Base-by-base conservation (phyloP, 2,113 vertebrate genomes). In the Anser brachyrhynchus region DNA sequence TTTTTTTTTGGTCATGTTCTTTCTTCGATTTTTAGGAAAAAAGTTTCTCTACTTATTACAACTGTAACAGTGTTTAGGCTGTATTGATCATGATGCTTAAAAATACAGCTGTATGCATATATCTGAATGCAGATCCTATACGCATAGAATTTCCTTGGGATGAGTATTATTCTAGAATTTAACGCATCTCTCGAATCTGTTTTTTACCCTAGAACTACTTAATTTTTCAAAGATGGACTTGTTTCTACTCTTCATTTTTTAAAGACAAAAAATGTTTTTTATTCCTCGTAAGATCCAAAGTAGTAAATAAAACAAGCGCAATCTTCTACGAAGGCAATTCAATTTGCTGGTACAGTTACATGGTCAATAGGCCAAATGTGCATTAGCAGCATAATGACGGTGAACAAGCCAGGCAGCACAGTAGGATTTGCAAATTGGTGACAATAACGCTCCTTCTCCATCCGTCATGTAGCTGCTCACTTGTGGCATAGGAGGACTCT, bases 291-390 rank as follows among this genome's bases (percentile, higher is more conserved):
- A 88, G 70, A 43, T 39, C 29, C 15, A 2, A 49, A 65, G 5
- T 2, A 13, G 33, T 77, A 61, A 90, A 89, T 44, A n/a, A 73
- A 92, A 20, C 4, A 13, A 54, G 44, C 8, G 9, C 64, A 54
- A 9, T 2, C 2, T 58, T 65, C 29, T 33, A 28, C 23, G 70
- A 33, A 70, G 70, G 66, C 62, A 37, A 93, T 74, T 67, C 65
- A 92, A 41, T 66, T 57, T 92, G 66, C 78, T 79, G 46, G 10
- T 84, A 67, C 90, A 93, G 21, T 84, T 75, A 41, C 37, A 55
- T 31, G 66, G 78, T 85, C 88, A 94, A 75, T 84, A 88, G 93
- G 82, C 52, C 78, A 90, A 87, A 95, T 55, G 88, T 58, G 52
- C 10, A 22, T 92, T 85, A 82, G 65, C 44, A 41, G 51, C 25